Evolutionary conservation across 30 jellyfish, hydroid and myxozoan genomes (phyloP).

Genomic region (Cassiopea xamachana): DNA sequence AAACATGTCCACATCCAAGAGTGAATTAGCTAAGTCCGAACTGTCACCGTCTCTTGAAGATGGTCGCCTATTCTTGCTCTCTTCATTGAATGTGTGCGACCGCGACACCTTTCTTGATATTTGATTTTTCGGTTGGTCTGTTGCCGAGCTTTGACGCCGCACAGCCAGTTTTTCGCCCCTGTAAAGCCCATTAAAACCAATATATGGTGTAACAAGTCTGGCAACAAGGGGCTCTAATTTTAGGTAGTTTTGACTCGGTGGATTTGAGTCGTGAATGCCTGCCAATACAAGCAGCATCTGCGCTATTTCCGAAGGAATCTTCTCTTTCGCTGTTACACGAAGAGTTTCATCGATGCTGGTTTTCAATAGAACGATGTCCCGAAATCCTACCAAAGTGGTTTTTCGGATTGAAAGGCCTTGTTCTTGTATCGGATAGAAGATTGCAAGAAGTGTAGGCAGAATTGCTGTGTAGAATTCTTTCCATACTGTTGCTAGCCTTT

Average conservation of each 20-base stretch:
- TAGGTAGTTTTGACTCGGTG: constrained; percentile 90
- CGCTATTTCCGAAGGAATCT: constrained; percentile 70
- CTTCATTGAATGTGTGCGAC: constrained; percentile 80
- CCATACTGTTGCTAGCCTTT: constrained; percentile 84
- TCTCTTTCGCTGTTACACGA: constrained; percentile 62
- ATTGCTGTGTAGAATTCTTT: constrained; percentile 78
- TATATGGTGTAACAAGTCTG: constrained; percentile 80
- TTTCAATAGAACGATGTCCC: constrained; percentile 88
- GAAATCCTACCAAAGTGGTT: constrained; percentile 85
- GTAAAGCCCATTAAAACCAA: constrained; percentile 87
- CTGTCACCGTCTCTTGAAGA: constrained; percentile 55
- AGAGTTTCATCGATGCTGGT: constrained; percentile 85
- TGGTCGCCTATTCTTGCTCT: constrained; percentile 53
- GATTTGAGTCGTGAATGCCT: constrained; percentile 84
- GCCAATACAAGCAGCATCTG: constrained; percentile 93
- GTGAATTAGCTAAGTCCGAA: constrained; percentile 47
- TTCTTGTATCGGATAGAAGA: constrained; percentile 91
- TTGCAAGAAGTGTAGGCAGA: constrained; percentile 86
- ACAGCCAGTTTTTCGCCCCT: constrained; percentile 60
- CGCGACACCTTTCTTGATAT: constrained; percentile 62
- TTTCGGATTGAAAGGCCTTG: constrained; percentile 83
- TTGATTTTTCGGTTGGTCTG: constrained; percentile 55
- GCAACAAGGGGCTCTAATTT: constrained; percentile 85
- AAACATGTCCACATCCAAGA: constrained; percentile 69
- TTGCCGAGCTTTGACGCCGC: constrained; percentile 72